These are phyloP conservation scores for Cydia strobilella DNA, from an alignment of 1,140 invertebrate genomes.

Conservation along the genomic window DNA sequence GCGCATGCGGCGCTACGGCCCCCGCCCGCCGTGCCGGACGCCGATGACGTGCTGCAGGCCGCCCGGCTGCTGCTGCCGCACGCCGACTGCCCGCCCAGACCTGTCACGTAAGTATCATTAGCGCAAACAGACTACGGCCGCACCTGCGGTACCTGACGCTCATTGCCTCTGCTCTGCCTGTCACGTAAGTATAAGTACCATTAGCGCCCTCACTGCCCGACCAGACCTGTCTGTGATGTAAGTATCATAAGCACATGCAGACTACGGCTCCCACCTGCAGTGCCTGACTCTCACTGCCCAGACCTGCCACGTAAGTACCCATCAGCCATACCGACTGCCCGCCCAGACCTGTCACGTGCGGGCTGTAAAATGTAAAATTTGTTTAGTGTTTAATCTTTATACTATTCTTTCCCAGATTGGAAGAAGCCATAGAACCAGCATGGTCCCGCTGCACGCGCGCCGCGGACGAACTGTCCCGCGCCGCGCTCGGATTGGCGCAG, in stretches of 20 bases:
- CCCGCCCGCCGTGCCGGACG: conserved; percentile 86
- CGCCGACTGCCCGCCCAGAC: conserved; percentile 91
- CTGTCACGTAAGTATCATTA: conserved; percentile 76
- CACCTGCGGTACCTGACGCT: too few relatives aligned
- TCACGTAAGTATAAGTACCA: too few relatives aligned
- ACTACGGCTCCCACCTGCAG: too few relatives aligned
- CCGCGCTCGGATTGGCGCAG: conserved; percentile 90
- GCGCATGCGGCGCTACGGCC: conserved; percentile 92
- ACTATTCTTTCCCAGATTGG: conserved; percentile 46
- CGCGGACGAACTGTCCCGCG: conserved; percentile 65
- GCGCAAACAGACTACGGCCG: too few relatives aligned
- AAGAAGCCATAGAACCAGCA: conserved; percentile 67
- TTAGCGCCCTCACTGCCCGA: too few relatives aligned
- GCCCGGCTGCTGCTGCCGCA: conserved; percentile 91
- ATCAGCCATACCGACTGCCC: too few relatives aligned
- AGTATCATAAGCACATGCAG: conserved; percentile 21
- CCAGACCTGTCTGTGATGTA: conserved; percentile 68
- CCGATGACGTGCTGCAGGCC: conserved; percentile 93
- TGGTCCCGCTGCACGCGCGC: conserved; percentile 62
- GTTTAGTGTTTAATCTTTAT: too few relatives aligned
- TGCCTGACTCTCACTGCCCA: too few relatives aligned
- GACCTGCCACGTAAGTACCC: too few relatives aligned
- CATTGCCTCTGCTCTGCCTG: too few relatives aligned
- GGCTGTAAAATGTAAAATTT: too few relatives aligned
- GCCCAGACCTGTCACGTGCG: too few relatives aligned